Evolutionary conservation across 2,797 vertebrate genomes (phyloP), one percentile per base, ranked within the genome.

Genomic region (Loriculus beryllinus): DNA sequence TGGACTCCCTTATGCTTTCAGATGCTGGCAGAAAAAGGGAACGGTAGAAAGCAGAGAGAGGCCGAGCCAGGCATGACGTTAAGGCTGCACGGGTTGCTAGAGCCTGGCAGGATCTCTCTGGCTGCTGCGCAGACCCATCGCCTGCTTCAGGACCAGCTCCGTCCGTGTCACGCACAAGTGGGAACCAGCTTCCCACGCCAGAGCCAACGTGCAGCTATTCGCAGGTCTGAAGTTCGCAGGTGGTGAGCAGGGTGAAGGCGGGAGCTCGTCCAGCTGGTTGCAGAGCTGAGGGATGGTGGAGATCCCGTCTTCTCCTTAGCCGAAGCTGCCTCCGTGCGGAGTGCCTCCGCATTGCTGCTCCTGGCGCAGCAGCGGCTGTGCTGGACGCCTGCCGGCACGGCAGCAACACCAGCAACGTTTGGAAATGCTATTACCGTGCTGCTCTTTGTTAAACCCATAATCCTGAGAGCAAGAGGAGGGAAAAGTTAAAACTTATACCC

Each of bases 261-360:
- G 43, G 28, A 4, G 6, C 10, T 25, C 14, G 17, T 15, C 25
- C 51, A 43, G 57, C 10, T 3, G 3, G 16, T 1, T 40, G 65
- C 48, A 21, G 62, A 43, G 13, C 35, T 1, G 1, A 10, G 59
- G 54, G 33, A 7, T 7, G 2, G 17, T 14, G 26, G 13, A 7
- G 3, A 7, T 40, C 37, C 37, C 40, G 23, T 2, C 20, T 70
- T 70, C 79, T 92, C 37, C 68, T 64, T 51, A 64, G n/a, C 68
- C 35, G 4, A 82, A 95, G 89, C 78, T 82, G 96, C 96, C 93
- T 80, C 95, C 89, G 2, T 87, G 94, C 42, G 87, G 96, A 87
- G 40, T 6, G 33, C 20, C 7, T 10, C 75, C 2, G 62, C 89
- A 87, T 47, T 39, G 19, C 80, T 0, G 70, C 77, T 79, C n/a